phyloP scores from a whole-genome alignment of 2,797 vertebrate species.

The Lutjanus argentimaculatus region DNA sequence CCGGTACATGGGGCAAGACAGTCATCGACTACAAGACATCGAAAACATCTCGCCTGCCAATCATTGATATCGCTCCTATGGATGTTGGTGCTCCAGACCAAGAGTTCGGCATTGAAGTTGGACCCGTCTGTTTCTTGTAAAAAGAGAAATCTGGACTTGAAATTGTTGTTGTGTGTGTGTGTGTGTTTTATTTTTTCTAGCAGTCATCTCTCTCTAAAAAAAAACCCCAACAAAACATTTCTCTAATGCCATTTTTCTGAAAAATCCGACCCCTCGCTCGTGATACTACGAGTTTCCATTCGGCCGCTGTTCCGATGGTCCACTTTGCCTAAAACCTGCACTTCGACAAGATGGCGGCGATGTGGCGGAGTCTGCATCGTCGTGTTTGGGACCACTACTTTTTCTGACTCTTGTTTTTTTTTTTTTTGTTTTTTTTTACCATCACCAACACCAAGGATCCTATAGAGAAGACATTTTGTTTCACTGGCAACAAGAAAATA shows the following conservation, averaged over 20 bases:
- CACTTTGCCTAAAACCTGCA: slow-evolving; percentile 92
- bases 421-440: slow-evolving; percentile 77
- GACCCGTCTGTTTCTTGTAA: slow-evolving; percentile 99
- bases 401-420: slow-evolving; percentile 69
- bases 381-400: slow-evolving; percentile 87
- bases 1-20: slow-evolving; percentile 96
- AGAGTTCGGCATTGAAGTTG: slow-evolving; percentile 97
- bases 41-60: slow-evolving; percentile 98
- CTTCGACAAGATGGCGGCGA: slow-evolving; percentile 87
- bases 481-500: slow-evolving; percentile 93
- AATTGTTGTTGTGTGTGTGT: slow-evolving; percentile 90
- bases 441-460: slow-evolving; percentile 89
- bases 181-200: slow-evolving; percentile 90
- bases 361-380: slow-evolving; percentile 67
- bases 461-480: slow-evolving; percentile 90
- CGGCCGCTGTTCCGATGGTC: slow-evolving; percentile 87
- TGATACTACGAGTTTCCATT: slow-evolving; percentile 83
- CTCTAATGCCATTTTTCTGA: slow-evolving; percentile 85
- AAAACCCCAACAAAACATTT: slow-evolving; percentile 79
- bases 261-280: slow-evolving; percentile 80
- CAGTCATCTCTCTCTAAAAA: slow-evolving; percentile 92
- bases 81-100: slow-evolving; percentile 98
- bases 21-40: slow-evolving; percentile 98
- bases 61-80: slow-evolving; percentile 99
- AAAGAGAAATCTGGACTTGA: slow-evolving; percentile 98